These are phyloP conservation scores for Chamaea fasciata DNA, from an alignment of 2,113 vertebrate genomes.

Conservation along the genomic window DNA sequence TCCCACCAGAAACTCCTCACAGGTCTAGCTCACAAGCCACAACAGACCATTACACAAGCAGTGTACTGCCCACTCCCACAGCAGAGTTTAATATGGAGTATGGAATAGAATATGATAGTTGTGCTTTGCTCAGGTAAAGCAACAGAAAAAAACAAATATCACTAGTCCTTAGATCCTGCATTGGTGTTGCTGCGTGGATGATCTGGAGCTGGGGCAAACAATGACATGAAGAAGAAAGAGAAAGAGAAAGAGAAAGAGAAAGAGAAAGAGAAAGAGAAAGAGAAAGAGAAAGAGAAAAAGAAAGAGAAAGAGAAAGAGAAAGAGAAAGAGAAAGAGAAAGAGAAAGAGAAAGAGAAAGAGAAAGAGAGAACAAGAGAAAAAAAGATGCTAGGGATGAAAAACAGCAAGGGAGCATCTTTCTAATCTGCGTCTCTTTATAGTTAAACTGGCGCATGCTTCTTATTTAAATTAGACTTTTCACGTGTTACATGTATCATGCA, in stretches of 20 bases:
- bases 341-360: background rate
- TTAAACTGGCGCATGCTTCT: fast-evolving
- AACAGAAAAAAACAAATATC: background rate
- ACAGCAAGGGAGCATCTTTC: background rate
- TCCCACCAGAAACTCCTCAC: background rate
- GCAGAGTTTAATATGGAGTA: background rate
- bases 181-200: background rate
- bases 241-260: too few relatives aligned
- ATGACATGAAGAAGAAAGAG: background rate
- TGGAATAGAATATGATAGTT: background rate
- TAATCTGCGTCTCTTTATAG: background rate
- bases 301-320: background rate
- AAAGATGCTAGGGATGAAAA: background rate
- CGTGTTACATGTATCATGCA: fast-evolving
- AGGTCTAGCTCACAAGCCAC: background rate
- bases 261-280: too few relatives aligned
- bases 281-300: too few relatives aligned
- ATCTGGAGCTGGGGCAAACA: fast-evolving
- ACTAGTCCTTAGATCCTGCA: too few relatives aligned
- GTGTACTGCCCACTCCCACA: background rate
- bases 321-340: background rate
- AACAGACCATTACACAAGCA: background rate
- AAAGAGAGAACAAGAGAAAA: background rate
- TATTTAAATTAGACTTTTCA: background rate
- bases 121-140: background rate